Conservation (phyloP, 2,797 vertebrate genomes). For the Molossus molossus region DNA sequence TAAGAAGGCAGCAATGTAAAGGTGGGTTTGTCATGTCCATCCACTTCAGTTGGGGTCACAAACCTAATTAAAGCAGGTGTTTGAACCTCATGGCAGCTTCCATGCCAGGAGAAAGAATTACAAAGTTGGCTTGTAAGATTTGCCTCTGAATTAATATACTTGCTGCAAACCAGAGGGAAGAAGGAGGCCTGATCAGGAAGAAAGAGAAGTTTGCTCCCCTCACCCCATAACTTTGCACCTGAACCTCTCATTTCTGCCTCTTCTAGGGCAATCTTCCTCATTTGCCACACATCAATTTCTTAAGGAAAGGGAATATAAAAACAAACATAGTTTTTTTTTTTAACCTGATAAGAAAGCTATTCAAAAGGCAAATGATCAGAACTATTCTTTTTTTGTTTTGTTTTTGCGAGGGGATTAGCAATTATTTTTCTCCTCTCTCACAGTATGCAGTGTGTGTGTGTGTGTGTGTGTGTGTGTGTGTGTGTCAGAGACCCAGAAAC, state of each 20-base stretch:
- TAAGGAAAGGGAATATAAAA: neutral
- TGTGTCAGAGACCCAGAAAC: neutral
- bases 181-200: neutral
- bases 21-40: neutral
- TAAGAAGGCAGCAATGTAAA: neutral
- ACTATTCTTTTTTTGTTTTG: neutral
- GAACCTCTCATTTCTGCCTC: neutral
- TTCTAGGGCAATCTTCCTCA: neutral
- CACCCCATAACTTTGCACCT: neutral
- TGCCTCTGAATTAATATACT: neutral
- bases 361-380: neutral
- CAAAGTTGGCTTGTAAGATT: neutral
- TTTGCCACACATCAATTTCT: neutral
- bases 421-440: neutral
- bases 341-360: neutral
- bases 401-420: neutral
- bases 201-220: neutral
- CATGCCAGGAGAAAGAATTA: neutral
- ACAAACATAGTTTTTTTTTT: neutral
- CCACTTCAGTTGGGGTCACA: neutral
- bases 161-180: neutral
- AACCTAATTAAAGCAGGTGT: neutral
- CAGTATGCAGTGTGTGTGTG: neutral
- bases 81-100: neutral
- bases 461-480: neutral